These are phyloP conservation scores for Bombus difficillimus DNA, from an alignment of 1,140 invertebrate species.

Conservation along the genomic window DNA sequence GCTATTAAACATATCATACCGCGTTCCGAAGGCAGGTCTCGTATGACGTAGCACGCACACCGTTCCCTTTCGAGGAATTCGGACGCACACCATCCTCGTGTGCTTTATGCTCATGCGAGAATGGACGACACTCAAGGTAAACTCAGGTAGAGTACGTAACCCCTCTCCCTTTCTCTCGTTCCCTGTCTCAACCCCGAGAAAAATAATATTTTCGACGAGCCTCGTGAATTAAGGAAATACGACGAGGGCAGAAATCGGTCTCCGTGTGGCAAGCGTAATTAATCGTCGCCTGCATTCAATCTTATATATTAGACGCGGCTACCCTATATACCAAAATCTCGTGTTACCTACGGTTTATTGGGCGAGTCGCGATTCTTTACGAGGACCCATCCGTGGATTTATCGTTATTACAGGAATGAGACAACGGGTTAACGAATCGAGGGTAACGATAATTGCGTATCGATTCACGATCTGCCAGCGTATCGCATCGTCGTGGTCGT, in stretches of 20 bases:
- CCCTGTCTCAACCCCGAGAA: neutral
- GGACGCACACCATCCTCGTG: constrained; percentile 16
- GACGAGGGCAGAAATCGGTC: constrained; percentile 33
- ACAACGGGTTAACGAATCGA: neutral
- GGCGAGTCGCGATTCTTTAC: neutral
- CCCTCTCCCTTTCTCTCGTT: too few species aligned
- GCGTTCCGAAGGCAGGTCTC: constrained; percentile 48
- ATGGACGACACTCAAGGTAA: neutral
- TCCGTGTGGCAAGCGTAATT: constrained; percentile 45
- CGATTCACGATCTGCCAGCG: constrained; percentile 28
- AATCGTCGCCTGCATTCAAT: constrained; percentile 47
- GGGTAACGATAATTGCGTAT: constrained; percentile 33
- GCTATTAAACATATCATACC: constrained; percentile 66
- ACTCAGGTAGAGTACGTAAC: too few species aligned
- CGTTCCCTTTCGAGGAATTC: constrained; percentile 53
- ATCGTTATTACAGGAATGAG: constrained; percentile 29
- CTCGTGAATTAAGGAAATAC: constrained; percentile 60
- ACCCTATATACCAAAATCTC: constrained; percentile 38
- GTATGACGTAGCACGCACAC: constrained; percentile 59
- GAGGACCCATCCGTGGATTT: neutral
- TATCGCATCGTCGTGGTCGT: neutral
- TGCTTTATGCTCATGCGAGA: constrained; percentile 55
- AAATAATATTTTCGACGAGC: constrained; percentile 44
- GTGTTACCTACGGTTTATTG: constrained; percentile 29
- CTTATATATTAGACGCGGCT: constrained; percentile 38